A percentile compares a stretch with the other conserved stretches of the same genome.
Evolutionary conservation across 2,888 invertebrate species (phyloP).

Genomic region (Aleiodes alternator): DNA sequence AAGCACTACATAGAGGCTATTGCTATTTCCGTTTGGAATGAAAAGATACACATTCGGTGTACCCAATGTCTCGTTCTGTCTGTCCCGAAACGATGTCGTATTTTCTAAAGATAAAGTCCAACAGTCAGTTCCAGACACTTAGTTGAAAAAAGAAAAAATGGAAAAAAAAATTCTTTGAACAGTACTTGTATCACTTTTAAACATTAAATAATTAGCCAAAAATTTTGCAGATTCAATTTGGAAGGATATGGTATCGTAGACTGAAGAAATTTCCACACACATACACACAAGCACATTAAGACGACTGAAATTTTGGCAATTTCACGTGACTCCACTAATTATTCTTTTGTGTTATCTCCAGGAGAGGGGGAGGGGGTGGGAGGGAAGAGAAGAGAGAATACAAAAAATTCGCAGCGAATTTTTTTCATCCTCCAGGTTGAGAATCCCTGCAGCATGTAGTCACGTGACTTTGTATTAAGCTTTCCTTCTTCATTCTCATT

Average conservation of each 20-base stretch:
- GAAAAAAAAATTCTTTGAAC: conserved; percentile 33
- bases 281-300: no score
- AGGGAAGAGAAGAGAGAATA: no score
- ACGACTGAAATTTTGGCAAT: no score
- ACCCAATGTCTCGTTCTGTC: conserved; percentile 40
- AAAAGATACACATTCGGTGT: conserved; percentile 58
- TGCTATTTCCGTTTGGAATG: conserved; percentile 70
- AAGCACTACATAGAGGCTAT: conserved; percentile 67
- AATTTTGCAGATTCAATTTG: no score
- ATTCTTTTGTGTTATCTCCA: background rate
- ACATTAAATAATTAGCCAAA: no score
- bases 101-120: conserved; percentile 49
- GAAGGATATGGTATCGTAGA: no score
- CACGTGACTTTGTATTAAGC: conserved; percentile 40
- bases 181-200: background rate
- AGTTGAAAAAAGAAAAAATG: background rate
- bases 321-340: no score
- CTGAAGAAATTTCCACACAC: no score
- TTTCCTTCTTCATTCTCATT: conserved; percentile 43
- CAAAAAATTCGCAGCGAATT: background rate
- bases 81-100: conserved; percentile 39
- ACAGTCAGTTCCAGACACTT: conserved; percentile 43
- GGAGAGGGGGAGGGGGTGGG: background rate
- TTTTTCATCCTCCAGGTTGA: conserved; percentile 26
- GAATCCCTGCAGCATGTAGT: conserved; percentile 39